Conservation (phyloP, 2,113 vertebrate genomes). For the Agapornis roseicollis region DNA sequence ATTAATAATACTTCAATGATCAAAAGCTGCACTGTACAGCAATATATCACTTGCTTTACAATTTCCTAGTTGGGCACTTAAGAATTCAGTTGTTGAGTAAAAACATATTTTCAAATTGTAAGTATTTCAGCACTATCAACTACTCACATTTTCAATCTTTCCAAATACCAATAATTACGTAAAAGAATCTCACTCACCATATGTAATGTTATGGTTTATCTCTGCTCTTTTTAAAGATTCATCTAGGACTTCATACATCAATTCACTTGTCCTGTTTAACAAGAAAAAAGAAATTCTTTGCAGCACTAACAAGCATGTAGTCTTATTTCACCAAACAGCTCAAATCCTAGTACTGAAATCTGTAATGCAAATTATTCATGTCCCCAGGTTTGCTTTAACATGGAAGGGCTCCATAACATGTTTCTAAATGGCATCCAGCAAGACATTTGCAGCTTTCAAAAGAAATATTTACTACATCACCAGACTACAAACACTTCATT, state of each 20-base stretch:
- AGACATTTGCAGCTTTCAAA: neutral
- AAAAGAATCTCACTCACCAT: constrained; percentile 78
- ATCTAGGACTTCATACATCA: constrained; percentile 95
- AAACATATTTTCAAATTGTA: neutral
- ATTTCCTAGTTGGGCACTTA: neutral
- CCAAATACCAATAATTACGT: neutral
- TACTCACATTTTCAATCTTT: neutral
- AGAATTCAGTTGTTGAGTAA: neutral
- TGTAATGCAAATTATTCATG: neutral
- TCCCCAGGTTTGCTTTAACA: neutral
- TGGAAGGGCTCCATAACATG: neutral
- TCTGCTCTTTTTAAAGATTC: constrained; percentile 97
- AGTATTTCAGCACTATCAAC: neutral
- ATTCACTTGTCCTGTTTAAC: constrained; percentile 86
- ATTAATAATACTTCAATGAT: neutral
- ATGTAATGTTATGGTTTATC: constrained; percentile 97
- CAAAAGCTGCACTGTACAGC: neutral
- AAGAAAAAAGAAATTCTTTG: neutral
- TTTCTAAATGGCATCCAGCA: neutral
- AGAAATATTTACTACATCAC: neutral
- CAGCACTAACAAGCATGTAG: neutral
- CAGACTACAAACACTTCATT: neutral
- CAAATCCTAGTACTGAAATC: neutral
- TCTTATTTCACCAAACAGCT: neutral
- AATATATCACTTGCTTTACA: neutral